Base-by-base conservation (phyloP, 92 coral and sea anemone species). In the Blastomussa wellsi region DNA sequence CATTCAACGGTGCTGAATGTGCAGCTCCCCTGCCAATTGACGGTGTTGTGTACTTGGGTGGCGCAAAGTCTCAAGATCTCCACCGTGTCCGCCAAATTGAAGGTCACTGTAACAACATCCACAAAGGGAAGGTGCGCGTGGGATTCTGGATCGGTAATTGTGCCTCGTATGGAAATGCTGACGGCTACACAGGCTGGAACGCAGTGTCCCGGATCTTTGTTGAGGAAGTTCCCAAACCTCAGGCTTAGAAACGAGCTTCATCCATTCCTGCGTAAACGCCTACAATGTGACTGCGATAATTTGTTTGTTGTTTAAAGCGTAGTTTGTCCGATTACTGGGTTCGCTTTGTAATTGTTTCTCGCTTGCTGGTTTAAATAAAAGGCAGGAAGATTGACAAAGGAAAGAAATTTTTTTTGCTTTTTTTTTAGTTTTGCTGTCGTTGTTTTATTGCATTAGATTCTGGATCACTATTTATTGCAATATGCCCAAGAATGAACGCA, bases 61-160 rank as follows among this genome's bases (percentile, higher is more conserved):
- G 47, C 44, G 88, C 70, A 11, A 78, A 48, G 22, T 48, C 38
- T 14, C 53, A 52, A 26, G 22, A 86, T 39, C 41, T 49, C 8
- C 89, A 53, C 57, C 89, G 82, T 29, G 79, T 78, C 42, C 89
- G 89, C 65, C 66, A 75, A 24, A 84, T 84, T 75, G 82, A 75
- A 29, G 88, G 88, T 24, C 88, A 84, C 82, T 84, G 88, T 44
- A 49, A 78, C 67, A 29, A 65, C 44, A 42, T 81, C 64, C 85
- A 68, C 47, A 67, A 65, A 28, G 68, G 35, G 15, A 71, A 36
- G 48, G 76, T 71, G 76, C 76, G 76, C 76, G 76, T 71, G 76
- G 76, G 76, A 71, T 71, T 69, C 76, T 71, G 76, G 76, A 47
- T 71, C 29, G 24, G 16, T 71, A 71, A 71, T 71, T 71, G 76